phyloP scores from a whole-genome alignment of 1,140 invertebrate genomes.

The Drosophila eugracilis region DNA sequence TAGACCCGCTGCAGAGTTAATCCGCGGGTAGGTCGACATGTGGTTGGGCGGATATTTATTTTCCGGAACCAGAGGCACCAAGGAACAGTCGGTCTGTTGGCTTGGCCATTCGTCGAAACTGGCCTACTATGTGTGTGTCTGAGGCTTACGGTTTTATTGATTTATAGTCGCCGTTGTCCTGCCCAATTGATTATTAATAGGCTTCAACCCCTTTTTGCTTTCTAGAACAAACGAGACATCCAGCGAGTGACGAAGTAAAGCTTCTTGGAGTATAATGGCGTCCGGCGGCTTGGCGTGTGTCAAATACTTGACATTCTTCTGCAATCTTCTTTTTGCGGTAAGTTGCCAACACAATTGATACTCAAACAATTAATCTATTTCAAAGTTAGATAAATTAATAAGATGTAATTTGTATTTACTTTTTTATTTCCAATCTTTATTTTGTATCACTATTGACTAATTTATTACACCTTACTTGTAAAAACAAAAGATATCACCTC shows the following conservation, averaged over 20 bases:
- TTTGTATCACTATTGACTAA: no score
- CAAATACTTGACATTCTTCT: conserved; percentile 93
- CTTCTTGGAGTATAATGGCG: conserved; percentile 82
- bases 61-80: conserved; percentile 10
- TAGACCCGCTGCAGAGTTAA: conserved; percentile 38
- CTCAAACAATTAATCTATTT: neutral
- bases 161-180: conserved; percentile 42
- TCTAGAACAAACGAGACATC: conserved; percentile 31
- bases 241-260: conserved; percentile 22
- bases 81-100: conserved; percentile 50
- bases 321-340: conserved; percentile 94
- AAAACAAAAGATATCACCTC: no score
- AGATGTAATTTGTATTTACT: no score
- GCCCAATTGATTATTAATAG: conserved; percentile 54
- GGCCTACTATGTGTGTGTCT: conserved; percentile 33
- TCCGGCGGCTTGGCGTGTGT: conserved; percentile 91
- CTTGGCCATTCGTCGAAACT: conserved; percentile 19
- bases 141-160: conserved; percentile 66
- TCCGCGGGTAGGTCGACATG: conserved; percentile 43
- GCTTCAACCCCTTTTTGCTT: conserved; percentile 14
- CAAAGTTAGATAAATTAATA: no score
- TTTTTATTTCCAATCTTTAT: no score
- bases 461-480: no score
- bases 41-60: neutral
- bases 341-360: conserved; percentile 84